Base-by-base conservation (phyloP, 2,888 invertebrate species). In the Ditula angustiorana region DNA sequence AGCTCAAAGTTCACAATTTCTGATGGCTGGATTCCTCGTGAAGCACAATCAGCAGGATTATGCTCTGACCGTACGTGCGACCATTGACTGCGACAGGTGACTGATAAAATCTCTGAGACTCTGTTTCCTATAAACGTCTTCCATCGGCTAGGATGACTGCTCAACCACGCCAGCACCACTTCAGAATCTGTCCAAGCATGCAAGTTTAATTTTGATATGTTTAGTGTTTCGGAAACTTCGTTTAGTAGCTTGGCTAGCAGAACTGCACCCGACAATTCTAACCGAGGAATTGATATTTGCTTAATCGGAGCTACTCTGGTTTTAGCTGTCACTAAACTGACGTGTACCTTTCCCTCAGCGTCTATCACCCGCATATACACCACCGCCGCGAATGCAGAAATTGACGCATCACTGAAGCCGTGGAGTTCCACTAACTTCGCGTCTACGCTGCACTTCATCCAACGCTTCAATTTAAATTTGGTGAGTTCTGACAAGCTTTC, bases 241-340 rank as follows among this genome's bases (percentile, higher is more conserved):
- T 26, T 5, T 5, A 58, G 19, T 1, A 58, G 11, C 3, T 35
- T 47, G 0, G 47, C 35, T 2, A 58, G 41, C 5, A 58, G 7
- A 1, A 58, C 47, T 0, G 49, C 35, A 5, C 58, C 58, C 5
- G 19, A 24, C 1, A 58, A 10, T 16, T 58, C 58, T 19, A 58
- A 26, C 0, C 58, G 33, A 0, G 58, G 58, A 5, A 58, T 16
- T 2, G 47, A 49, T 0, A 35, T 0, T 26, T 58, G 58, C 2
- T 58, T 58, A 0, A 58, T 49, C 0, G 58, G 58, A 5, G 58
- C 58, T 10, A 58, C 58, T 8, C 5, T 47, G 0, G 58, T 58
- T 21, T 28, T 56, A 1, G 41, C 56, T 28, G 56, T 21, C 1
- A 56, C 44, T n/a, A 56, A 16, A n/a, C 26, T 56, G 2, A 56